Base-by-base conservation (phyloP, 2,888 invertebrate species). In the Hoplodrina ambigua region DNA sequence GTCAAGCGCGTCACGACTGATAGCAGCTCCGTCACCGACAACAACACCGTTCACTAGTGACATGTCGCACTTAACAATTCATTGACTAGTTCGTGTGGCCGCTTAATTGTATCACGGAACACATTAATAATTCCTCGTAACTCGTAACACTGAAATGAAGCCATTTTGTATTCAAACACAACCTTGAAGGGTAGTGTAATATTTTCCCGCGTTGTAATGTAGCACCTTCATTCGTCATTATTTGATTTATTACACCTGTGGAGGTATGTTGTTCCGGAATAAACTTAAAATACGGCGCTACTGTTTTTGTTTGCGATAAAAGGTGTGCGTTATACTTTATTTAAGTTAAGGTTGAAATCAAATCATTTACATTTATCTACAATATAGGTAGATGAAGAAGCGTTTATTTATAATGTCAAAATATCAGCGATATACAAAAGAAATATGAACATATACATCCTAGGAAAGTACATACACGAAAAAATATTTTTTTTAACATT, bases 151-250 rank as follows among this genome's bases (percentile, higher is more conserved):
- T 20, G 30, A 25, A 49, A 72, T 58, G 19, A 49, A 58, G n/a
- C 30, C 17, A 46, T 74, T 46, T 58, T 13, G 17, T 54, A 75
- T 74, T 72, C 46, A 41, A 74, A 58, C 10, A 60, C 19, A 33
- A 58, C 30, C 53, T 53, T 65, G 41, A 8, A 49, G 11, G 37
- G 20, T 57, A 19, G 19, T 30, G 3, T 37, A 10, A 17, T 50
- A 20, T 65, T 49, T 19, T 33, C 11, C 5, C 46, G 46, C n/a
- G 41, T 30, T 49, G 17, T 46, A 17, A 46, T 15, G 11, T 17
- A 37, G 37, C 8, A 17, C 19, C 20, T 56, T 13, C 44, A 56
- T 56, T 44, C n/a, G 20, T 71, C 62, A 62, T 65, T 58, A 49
- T 33, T 65, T 72, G 75, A 58, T 72, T 58, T 54, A 74, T 57